Percentiles rank a stretch among this genome's conserved stretches.
These are phyloP conservation scores for Emys orbicularis DNA, from an alignment of 2,797 vertebrate species.

Conservation along the genomic window DNA sequence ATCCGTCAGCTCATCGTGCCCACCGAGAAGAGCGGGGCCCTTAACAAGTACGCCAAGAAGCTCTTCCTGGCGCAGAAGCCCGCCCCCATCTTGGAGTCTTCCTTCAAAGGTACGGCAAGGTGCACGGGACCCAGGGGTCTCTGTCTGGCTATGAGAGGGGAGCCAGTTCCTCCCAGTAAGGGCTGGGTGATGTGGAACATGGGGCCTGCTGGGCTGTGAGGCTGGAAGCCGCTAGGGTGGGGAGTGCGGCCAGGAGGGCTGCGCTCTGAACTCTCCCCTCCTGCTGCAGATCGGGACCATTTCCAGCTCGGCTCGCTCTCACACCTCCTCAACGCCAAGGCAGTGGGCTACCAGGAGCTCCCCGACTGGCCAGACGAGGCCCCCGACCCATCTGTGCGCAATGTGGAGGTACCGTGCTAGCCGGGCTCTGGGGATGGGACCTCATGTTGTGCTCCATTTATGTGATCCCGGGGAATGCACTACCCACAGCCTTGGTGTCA, in stretches of 20 bases:
- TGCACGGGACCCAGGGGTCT: rapidly evolving
- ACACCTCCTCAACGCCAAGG: conserved; percentile 96
- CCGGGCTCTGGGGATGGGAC: not conserved
- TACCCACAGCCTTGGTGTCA: not conserved
- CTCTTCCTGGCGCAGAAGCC: conserved; percentile 98
- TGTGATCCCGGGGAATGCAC: not conserved
- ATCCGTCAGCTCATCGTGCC: conserved; percentile 98
- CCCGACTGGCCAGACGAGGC: conserved; percentile 96
- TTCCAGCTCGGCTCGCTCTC: conserved; percentile 98
- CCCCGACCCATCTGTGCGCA: conserved; percentile 98
- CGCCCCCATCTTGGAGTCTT: conserved; percentile 95
- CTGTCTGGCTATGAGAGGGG: not conserved
- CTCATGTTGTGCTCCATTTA: not conserved
- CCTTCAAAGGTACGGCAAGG: conserved; percentile 93
- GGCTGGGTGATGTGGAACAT: not conserved
- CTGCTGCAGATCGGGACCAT: conserved; percentile 92
- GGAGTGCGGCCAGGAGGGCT: not conserved
- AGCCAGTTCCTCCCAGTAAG: not conserved
- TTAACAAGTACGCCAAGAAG: conserved; percentile 98
- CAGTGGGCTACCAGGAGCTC: conserved; percentile 97
- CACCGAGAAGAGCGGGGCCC: conserved; percentile 93
- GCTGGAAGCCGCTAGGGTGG: no score
- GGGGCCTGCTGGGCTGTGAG: not conserved
- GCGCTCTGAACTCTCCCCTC: not conserved
- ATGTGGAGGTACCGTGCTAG: conserved; percentile 90